phyloP scores from a whole-genome alignment of 2,888 invertebrate genomes.

The Pharmacophagus antenor region DNA sequence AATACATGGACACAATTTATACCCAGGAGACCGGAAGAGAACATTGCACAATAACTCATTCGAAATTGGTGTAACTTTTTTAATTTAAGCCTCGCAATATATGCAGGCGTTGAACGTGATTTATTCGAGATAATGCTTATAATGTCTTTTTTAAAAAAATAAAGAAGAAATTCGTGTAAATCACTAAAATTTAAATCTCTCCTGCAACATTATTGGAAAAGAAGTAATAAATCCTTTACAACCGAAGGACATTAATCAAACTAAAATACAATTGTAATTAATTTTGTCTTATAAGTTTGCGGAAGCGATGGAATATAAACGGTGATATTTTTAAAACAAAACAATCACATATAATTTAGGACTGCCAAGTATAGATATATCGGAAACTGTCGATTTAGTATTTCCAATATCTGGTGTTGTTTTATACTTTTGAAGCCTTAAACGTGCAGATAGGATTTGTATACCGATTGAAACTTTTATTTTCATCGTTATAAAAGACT shows the following conservation, averaged over 20 bases:
- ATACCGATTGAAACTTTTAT: neutral
- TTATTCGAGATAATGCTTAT: slow-evolving; percentile 61
- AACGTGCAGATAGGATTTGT: neutral
- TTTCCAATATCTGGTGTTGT: neutral
- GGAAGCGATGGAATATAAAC: too few relatives aligned
- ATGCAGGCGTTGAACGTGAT: slow-evolving; percentile 67
- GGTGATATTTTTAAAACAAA: too few relatives aligned
- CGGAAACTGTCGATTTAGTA: neutral
- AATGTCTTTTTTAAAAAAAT: slow-evolving; percentile 46
- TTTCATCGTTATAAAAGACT: neutral
- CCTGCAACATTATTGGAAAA: slow-evolving; percentile 6
- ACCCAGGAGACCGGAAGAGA: slow-evolving; percentile 52
- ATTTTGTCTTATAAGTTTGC: too few relatives aligned
- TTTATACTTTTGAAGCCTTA: neutral
- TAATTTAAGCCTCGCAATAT: slow-evolving; percentile 72
- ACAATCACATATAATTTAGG: too few relatives aligned
- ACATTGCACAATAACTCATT: slow-evolving; percentile 75
- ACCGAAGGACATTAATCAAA: neutral
- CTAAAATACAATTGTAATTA: slow-evolving; percentile 8
- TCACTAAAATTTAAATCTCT: neutral
- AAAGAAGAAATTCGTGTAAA: slow-evolving; percentile 7
- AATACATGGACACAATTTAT: slow-evolving; percentile 36
- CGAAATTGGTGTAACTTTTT: slow-evolving; percentile 76
- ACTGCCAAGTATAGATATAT: neutral
- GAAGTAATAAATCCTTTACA: slow-evolving; percentile 3